Evolutionary conservation across 2,888 invertebrate species (phyloP).

Genomic region (Diplolepis rosae): DNA sequence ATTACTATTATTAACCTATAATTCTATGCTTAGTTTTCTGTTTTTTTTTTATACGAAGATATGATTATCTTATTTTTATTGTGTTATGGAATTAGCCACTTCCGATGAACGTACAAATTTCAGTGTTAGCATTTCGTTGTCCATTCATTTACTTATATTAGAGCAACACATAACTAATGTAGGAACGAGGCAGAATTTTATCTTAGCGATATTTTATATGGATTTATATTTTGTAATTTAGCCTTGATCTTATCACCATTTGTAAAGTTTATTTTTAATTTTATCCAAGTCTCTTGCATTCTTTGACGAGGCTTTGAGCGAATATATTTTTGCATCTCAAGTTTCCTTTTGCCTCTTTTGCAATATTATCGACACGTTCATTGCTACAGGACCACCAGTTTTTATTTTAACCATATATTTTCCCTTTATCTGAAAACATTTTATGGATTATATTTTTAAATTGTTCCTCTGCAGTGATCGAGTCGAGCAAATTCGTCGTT

Average conservation of each 20-base stretch:
- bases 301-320: not conserved
- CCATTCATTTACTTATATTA: not conserved
- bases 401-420: not conserved
- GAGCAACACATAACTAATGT: not conserved
- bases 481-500: not conserved
- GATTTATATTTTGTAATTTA: not conserved
- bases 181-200: not conserved
- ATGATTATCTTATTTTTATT: not conserved
- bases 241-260: not conserved
- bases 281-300: not conserved
- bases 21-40: not conserved
- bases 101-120: not conserved
- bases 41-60: not conserved
- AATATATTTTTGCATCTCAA: not conserved
- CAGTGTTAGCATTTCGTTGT: conserved; percentile 2
- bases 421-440: not conserved
- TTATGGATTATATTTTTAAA: not conserved
- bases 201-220: conserved; percentile 4
- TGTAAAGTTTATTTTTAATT: not conserved
- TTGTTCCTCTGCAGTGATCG: not conserved
- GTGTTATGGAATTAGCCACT: not conserved
- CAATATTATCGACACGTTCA: not conserved
- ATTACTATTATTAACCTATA: conserved; percentile 7
- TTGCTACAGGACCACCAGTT: not conserved
- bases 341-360: not conserved